Evolutionary conservation across 2,797 vertebrate species (phyloP).

Genomic region (Takifugu ocellatus): DNA sequence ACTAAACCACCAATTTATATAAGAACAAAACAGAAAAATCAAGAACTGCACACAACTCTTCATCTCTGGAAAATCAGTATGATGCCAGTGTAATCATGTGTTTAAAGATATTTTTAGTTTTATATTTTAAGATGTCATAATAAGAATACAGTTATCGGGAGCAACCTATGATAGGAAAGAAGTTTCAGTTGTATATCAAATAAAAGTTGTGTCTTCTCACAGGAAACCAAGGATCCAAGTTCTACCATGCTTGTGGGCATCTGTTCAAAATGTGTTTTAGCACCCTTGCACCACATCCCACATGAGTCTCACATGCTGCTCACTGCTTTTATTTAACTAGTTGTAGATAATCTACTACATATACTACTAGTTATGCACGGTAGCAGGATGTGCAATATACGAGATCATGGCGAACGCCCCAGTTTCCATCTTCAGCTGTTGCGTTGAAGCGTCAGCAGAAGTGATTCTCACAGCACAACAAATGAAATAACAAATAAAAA

Average conservation of each 20-base stretch:
- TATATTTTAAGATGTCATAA: neutral
- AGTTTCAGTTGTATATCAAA: neutral
- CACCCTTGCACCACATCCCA: constrained; percentile 61
- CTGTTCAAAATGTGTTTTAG: constrained; percentile 36
- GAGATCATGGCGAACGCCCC: no score
- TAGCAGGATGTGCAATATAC: no score
- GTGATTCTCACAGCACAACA: neutral
- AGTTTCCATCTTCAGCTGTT: no score
- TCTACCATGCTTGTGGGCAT: constrained; percentile 3
- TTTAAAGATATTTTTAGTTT: neutral
- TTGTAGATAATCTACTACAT: no score
- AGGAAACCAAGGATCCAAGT: constrained; percentile 37
- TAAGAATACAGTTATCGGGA: neutral
- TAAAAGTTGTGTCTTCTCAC: constrained; percentile 45
- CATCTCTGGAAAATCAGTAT: no score
- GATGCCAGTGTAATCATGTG: no score
- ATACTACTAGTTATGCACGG: no score
- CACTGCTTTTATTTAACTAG: no score
- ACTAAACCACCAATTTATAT: neutral
- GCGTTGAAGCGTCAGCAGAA: neutral
- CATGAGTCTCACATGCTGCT: constrained; percentile 31
- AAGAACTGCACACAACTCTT: no score
- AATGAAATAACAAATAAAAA: neutral
- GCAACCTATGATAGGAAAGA: no score
- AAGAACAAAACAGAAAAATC: neutral